Conservation (phyloP, 2,888 invertebrate species). For the Hirudinaria manillensis region DNA sequence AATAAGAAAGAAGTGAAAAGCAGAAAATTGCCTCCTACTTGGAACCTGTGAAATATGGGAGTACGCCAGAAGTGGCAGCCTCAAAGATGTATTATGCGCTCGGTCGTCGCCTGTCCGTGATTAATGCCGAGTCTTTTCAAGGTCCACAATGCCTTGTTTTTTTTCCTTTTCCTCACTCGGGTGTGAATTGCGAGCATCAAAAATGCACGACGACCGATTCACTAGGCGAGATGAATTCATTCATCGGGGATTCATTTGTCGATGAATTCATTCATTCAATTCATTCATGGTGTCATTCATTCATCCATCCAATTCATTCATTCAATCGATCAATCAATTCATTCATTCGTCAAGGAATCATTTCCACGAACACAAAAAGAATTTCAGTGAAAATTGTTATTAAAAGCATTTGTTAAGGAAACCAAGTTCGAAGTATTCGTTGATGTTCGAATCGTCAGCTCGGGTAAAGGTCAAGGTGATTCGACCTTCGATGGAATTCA, state of each 20-base stretch:
- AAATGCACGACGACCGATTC: too few relatives aligned
- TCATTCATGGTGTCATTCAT: background rate
- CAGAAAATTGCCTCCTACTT: background rate
- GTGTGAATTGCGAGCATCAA: too few relatives aligned
- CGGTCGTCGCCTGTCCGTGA: background rate
- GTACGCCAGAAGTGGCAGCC: background rate
- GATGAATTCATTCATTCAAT: background rate
- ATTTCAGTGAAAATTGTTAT: too few relatives aligned
- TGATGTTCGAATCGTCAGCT: too few relatives aligned
- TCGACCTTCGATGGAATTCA: too few relatives aligned
- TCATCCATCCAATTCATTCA: slow-evolving; percentile 1
- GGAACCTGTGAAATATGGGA: slow-evolving; percentile 13
- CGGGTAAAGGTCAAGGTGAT: too few relatives aligned
- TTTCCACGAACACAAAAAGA: too few relatives aligned
- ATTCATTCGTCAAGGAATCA: background rate
- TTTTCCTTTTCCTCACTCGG: too few relatives aligned
- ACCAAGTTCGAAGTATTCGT: too few relatives aligned
- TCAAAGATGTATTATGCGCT: slow-evolving; percentile 1
- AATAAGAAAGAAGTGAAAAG: too few relatives aligned
- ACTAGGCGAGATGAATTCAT: background rate
- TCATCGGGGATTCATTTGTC: background rate
- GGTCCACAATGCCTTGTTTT: background rate
- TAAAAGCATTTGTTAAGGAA: too few relatives aligned
- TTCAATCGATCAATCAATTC: too few relatives aligned
- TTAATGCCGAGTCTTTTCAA: slow-evolving; percentile 6